Evolutionary conservation across 2,888 invertebrate species (phyloP).

Genomic region (Caradrina clavipalpis): DNA sequence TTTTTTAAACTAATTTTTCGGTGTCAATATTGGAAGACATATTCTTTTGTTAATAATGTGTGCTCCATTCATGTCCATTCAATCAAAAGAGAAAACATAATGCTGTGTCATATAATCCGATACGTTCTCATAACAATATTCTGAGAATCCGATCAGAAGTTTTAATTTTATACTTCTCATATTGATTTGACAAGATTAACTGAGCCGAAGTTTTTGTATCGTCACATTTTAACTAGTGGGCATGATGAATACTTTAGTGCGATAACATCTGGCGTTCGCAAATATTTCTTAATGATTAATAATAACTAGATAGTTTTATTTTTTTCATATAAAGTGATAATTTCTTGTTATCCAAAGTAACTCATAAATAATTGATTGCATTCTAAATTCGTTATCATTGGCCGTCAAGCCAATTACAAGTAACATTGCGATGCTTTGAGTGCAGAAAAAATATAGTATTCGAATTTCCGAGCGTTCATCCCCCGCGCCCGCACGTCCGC

Average conservation of each 20-base stretch:
- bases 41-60: slow-evolving; percentile 78
- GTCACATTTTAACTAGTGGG: slow-evolving; percentile 67
- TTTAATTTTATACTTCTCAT: slow-evolving; percentile 77
- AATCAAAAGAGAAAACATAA: slow-evolving; percentile 77
- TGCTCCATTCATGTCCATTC: slow-evolving; percentile 78
- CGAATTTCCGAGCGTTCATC: slow-evolving; percentile 90
- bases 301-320: slow-evolving; percentile 64
- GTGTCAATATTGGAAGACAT: slow-evolving; percentile 79
- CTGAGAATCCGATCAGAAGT: slow-evolving; percentile 75
- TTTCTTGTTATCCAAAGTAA: slow-evolving; percentile 71
- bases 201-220: slow-evolving; percentile 68
- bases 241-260: slow-evolving; percentile 62
- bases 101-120: slow-evolving; percentile 80
- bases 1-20: slow-evolving; percentile 81
- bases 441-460: slow-evolving; percentile 90
- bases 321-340: slow-evolving; percentile 69
- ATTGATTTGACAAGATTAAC: slow-evolving; percentile 79
- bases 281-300: slow-evolving; percentile 74
- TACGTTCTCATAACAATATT: slow-evolving; percentile 76
- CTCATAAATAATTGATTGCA: slow-evolving; percentile 80
- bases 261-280: slow-evolving; percentile 70
- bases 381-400: slow-evolving; percentile 83
- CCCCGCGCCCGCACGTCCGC: slow-evolving; percentile 90
- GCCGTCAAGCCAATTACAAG: slow-evolving; percentile 89
- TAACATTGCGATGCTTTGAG: slow-evolving; percentile 86